Conservation (phyloP, 2,888 invertebrate genomes). For the Drosophila falleni region DNA sequence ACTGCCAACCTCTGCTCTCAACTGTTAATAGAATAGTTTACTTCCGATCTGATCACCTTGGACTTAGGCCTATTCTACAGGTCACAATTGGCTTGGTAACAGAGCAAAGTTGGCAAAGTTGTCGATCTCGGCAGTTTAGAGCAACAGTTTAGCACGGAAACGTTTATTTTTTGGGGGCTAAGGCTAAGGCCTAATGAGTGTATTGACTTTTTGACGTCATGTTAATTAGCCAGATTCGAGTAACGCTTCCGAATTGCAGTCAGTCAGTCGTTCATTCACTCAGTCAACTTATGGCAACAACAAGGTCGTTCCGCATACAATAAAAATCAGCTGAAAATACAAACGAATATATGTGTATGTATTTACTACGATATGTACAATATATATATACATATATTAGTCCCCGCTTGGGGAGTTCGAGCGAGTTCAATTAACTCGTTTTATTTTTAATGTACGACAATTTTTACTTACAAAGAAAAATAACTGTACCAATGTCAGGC, state of each 20-base stretch:
- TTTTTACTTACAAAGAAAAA: slow-evolving; percentile 42
- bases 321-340: slow-evolving; percentile 36
- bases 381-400: background rate
- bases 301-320: slow-evolving; percentile 75
- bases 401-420: slow-evolving; percentile 31
- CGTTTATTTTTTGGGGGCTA: slow-evolving; percentile 29
- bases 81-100: slow-evolving; percentile 25
- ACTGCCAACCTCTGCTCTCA: too few relatives aligned
- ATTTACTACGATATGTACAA: background rate
- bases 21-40: background rate
- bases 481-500: slow-evolving; percentile 77
- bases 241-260: slow-evolving; percentile 62
- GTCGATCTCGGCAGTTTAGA: background rate
- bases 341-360: background rate
- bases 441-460: slow-evolving; percentile 38
- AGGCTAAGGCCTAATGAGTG: slow-evolving; percentile 48
- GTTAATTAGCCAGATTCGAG: slow-evolving; percentile 47
- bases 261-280: slow-evolving; percentile 46
- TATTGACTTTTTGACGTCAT: slow-evolving; percentile 72
- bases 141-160: slow-evolving; percentile 39
- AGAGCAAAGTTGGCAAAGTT: background rate
- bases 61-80: slow-evolving; percentile 28
- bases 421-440: slow-evolving; percentile 75
- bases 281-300: slow-evolving; percentile 34
- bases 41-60: slow-evolving; percentile 25